phyloP scores from a whole-genome alignment of 1,140 invertebrate genomes.

The Platyura marginata region DNA sequence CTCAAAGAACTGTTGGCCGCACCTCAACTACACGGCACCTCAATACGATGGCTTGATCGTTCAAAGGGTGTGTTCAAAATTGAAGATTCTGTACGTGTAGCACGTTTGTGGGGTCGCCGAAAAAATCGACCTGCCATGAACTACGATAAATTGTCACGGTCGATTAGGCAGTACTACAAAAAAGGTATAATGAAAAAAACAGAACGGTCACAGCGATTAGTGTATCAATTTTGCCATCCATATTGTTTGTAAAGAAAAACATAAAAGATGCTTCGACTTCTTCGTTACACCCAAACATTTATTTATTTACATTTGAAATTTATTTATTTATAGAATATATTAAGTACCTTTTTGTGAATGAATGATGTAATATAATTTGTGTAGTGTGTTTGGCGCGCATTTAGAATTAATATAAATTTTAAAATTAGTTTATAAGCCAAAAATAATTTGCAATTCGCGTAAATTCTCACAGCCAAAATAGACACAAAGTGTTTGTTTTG shows the following conservation, averaged over 20 bases:
- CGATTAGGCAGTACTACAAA: conserved; percentile 98
- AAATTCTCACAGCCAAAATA: too few relatives aligned
- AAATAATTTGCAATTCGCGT: too few relatives aligned
- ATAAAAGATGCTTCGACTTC: too few relatives aligned
- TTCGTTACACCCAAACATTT: too few relatives aligned
- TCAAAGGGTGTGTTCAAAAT: conserved; percentile 96
- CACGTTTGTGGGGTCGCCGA: conserved; percentile 85
- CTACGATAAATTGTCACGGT: conserved; percentile 96
- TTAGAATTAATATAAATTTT: too few relatives aligned
- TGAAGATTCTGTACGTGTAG: conserved; percentile 92
- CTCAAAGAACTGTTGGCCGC: conserved; percentile 85
- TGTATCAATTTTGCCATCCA: conserved; percentile 97
- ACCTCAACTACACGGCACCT: conserved; percentile 70
- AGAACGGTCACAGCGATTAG: conserved; percentile 88
- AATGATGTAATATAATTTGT: too few relatives aligned
- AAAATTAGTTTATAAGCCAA: too few relatives aligned
- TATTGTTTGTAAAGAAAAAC: conserved; percentile 66
- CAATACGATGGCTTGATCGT: conserved; percentile 92
- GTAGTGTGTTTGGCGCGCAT: too few relatives aligned
- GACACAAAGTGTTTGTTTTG: too few relatives aligned
- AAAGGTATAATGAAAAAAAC: conserved; percentile 99
- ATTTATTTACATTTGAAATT: neutral
- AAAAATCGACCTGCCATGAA: conserved; percentile 99
- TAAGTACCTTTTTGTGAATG: too few relatives aligned
- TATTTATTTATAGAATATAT: too few relatives aligned